phyloP scores from a whole-genome alignment of 2,797 vertebrate genomes.

The Naso thynnoides region DNA sequence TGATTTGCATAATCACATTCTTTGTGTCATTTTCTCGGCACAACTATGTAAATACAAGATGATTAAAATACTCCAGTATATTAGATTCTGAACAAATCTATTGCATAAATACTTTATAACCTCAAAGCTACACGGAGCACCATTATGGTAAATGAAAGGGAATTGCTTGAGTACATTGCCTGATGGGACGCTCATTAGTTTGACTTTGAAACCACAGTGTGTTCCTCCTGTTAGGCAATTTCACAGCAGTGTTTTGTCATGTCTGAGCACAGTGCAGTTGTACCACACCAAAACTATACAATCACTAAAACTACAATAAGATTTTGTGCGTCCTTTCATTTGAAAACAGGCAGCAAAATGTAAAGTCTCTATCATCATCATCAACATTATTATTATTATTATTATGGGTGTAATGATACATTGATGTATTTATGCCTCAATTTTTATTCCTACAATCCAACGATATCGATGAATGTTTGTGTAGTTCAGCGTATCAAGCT shows the following conservation, averaged over 20 bases:
- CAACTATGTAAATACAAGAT: conserved; percentile 62
- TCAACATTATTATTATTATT: too few species aligned
- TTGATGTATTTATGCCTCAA: too few species aligned
- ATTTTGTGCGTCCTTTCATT: background rate
- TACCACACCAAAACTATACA: conserved; percentile 13
- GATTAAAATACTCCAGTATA: conserved; percentile 60
- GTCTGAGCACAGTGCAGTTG: background rate
- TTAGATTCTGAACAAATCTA: conserved; percentile 62
- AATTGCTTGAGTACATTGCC: conserved; percentile 59
- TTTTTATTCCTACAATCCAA: too few species aligned
- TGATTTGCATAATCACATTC: conserved; percentile 60
- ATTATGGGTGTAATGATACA: too few species aligned
- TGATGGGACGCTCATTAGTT: conserved; percentile 62
- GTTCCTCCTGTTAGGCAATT: conserved; percentile 41
- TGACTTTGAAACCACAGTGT: conserved; percentile 59
- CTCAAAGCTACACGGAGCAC: conserved; percentile 49
- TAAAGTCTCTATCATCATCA: too few species aligned
- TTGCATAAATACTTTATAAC: conserved; percentile 70
- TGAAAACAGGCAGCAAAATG: too few species aligned
- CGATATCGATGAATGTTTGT: too few species aligned
- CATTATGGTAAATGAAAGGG: conserved; percentile 65
- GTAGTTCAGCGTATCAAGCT: too few species aligned
- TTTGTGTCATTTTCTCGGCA: conserved; percentile 57
- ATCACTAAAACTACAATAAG: background rate
- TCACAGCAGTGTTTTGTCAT: conserved; percentile 2